Evolutionary conservation across 1,140 invertebrate species (phyloP).

Genomic region (Nilaparvata lugens): DNA sequence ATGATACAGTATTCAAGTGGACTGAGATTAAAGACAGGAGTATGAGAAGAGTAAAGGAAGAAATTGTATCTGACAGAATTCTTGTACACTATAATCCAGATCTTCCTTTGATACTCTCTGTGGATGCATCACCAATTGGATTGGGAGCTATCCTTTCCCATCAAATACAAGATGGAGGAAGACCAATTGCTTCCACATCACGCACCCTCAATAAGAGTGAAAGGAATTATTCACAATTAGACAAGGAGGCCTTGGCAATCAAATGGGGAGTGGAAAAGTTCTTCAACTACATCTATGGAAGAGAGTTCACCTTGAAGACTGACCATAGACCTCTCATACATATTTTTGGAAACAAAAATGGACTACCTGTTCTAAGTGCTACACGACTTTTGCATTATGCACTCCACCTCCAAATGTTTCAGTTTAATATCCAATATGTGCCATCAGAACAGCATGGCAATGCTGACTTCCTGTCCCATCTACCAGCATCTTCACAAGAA

Average conservation of each 20-base stretch:
- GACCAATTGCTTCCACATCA: constrained; percentile 33
- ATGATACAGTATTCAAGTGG: too few species aligned
- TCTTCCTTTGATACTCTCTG: too few species aligned
- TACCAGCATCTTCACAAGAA: too few species aligned
- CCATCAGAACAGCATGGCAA: too few species aligned
- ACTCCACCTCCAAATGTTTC: too few species aligned
- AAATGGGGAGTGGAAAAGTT: constrained; percentile 36
- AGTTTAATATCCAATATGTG: too few species aligned
- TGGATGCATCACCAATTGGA: constrained; percentile 24
- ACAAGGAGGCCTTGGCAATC: constrained; percentile 40
- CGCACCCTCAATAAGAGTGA: constrained; percentile 32
- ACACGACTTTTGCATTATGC: constrained; percentile 25
- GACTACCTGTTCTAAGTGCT: constrained; percentile 26
- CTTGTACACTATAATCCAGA: too few species aligned
- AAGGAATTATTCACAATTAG: constrained; percentile 38
- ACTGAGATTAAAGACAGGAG: too few species aligned
- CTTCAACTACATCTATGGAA: constrained; percentile 36
- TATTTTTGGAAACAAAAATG: constrained; percentile 32
- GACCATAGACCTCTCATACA: constrained; percentile 39
- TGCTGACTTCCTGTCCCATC: too few species aligned
- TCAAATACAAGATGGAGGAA: background rate
- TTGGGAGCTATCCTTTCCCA: background rate
- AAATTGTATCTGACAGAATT: too few species aligned
- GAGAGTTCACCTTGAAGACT: constrained; percentile 36
- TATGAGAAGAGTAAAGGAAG: too few species aligned